Conservation (phyloP, 2,113 vertebrate species). For the Ifrita kowaldi region DNA sequence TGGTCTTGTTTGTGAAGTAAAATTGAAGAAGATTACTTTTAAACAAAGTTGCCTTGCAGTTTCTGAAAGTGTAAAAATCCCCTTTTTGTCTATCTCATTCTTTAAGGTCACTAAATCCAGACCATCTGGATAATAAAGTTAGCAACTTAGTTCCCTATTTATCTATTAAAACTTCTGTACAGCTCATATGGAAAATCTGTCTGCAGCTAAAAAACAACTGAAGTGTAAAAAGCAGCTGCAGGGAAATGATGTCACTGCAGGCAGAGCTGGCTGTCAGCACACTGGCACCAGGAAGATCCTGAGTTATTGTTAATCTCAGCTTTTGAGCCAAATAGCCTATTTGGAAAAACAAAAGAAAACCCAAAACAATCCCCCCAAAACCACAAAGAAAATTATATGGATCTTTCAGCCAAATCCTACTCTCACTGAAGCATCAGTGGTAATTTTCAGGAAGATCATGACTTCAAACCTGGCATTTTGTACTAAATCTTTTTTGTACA, state of each 20-base stretch:
- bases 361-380: not conserved
- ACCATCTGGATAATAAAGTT: slow-evolving; percentile 23
- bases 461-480: not conserved
- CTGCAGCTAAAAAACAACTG: slow-evolving; percentile 27
- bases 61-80: not conserved
- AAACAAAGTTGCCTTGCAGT: not conserved
- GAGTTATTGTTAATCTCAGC: not conserved
- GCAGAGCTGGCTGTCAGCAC: not conserved
- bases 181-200: slow-evolving; percentile 5
- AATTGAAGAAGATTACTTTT: not conserved
- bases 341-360: not conserved
- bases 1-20: not conserved
- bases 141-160: slow-evolving; percentile 11
- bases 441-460: not conserved
- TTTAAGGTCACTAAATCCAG: slow-evolving; percentile 19
- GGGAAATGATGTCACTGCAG: slow-evolving; percentile 31
- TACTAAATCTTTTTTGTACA: not conserved
- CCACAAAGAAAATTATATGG: not conserved
- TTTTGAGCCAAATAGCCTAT: not conserved
- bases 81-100: not conserved
- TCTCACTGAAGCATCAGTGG: not conserved
- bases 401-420: not conserved
- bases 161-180: slow-evolving; percentile 36
- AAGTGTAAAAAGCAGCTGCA: slow-evolving; percentile 47
- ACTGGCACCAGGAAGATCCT: not conserved